A percentile compares a stretch with the other conserved stretches of the same genome.
These are phyloP conservation scores for Plotosus lineatus DNA, from an alignment of 2,113 vertebrate genomes.

Conservation along the genomic window DNA sequence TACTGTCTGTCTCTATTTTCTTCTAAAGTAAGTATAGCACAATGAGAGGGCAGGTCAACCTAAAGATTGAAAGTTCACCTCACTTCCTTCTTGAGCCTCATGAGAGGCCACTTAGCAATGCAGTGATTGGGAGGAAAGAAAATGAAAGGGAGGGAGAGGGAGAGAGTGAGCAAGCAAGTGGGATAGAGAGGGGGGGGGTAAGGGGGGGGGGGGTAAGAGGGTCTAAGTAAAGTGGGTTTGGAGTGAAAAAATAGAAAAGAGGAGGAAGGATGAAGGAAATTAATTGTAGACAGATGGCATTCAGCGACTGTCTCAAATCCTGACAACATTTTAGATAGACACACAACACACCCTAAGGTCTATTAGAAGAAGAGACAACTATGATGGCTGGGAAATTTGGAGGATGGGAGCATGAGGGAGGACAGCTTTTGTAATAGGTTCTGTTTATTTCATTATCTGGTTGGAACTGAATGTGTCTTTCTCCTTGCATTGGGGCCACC, in stretches of 20 bases:
- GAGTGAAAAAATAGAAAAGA: constrained; percentile 66
- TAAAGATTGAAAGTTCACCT: constrained; percentile 66
- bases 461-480: constrained; percentile 89
- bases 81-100: constrained; percentile 61
- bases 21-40: constrained; percentile 64
- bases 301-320: neutral
- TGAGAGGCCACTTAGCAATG: constrained; percentile 50
- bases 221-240: constrained; percentile 46
- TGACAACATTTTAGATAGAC: constrained; percentile 24
- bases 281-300: constrained; percentile 22
- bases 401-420: constrained; percentile 59
- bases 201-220: constrained; percentile 41
- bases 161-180: neutral
- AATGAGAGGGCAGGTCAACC: constrained; percentile 71
- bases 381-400: constrained; percentile 37
- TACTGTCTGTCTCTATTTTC: neutral
- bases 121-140: constrained; percentile 57
- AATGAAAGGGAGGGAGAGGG: constrained; percentile 36
- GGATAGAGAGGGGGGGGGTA: constrained; percentile 37
- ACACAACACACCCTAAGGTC: neutral
- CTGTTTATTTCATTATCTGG: constrained; percentile 84
- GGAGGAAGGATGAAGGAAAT: constrained; percentile 47
- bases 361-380: constrained; percentile 7
- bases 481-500: constrained; percentile 81
- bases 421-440: constrained; percentile 71